phyloP scores from a whole-genome alignment of 2,888 invertebrate genomes.

The Aleiodes leptofemur region DNA sequence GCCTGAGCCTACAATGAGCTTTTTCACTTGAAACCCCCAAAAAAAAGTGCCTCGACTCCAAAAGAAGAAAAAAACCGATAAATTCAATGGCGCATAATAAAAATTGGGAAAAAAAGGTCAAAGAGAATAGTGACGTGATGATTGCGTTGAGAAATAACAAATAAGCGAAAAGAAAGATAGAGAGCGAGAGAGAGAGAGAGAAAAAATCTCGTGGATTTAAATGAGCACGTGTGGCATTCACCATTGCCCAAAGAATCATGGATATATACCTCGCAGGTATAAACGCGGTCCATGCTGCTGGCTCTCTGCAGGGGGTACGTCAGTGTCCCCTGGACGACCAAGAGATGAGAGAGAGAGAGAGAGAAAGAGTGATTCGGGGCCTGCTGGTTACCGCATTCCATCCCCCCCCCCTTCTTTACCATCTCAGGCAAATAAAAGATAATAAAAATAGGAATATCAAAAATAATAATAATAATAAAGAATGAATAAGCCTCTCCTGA shows the following conservation, averaged over 20 bases:
- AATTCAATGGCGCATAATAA: no score
- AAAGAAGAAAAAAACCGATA: no score
- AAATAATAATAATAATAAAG: constrained; percentile 23
- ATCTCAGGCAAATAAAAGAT: neutral
- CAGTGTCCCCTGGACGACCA: constrained; percentile 67
- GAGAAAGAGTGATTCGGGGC: constrained; percentile 46
- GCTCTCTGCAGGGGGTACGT: constrained; percentile 72
- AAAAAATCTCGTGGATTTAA: neutral
- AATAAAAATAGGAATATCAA: neutral
- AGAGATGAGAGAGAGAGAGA: constrained; percentile 20
- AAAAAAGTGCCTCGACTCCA: neutral
- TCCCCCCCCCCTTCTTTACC: constrained; percentile 48
- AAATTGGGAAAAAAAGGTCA: no score
- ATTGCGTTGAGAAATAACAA: constrained; percentile 9
- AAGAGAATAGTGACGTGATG: constrained; percentile 31
- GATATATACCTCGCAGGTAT: constrained; percentile 39
- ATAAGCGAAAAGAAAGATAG: neutral
- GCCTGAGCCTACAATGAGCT: neutral
- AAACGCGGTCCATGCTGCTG: constrained; percentile 52
- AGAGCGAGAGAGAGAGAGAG: no score
- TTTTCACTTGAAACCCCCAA: constrained; percentile 8
- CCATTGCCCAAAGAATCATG: neutral
- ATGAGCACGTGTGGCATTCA: constrained; percentile 34
- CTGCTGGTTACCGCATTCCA: constrained; percentile 73
- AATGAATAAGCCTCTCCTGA: constrained; percentile 59